Evolutionary conservation across 2,888 invertebrate species (phyloP), one percentile per base, ranked within the genome.

Genomic region (Minunthozetes semirufus): DNA sequence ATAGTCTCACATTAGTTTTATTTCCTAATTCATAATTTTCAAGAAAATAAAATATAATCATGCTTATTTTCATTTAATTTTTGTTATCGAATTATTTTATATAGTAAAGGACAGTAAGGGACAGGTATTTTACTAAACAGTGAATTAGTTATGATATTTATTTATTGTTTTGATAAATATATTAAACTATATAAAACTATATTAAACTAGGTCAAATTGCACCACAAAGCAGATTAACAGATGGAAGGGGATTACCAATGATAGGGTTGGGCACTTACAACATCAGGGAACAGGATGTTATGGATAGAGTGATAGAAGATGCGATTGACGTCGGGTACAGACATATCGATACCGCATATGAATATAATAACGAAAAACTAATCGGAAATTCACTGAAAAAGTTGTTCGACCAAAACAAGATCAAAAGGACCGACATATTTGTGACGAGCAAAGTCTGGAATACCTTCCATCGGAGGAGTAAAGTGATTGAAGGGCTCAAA

Each of bases 201-300:
- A 4, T 50, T 3, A 50, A 50, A 50, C n/a, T 22, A 59, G 59
- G 27, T 4, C 59, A 59, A 27, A 13, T 4, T 8, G 59, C 59
- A 27, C 59, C 59, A 1, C 3, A 22, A 59, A 2, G 3, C 15
- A 25, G 27, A 25, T 59, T 73, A 13, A 4, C 53, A 3, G 63
- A 88, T 81, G 89, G 88, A 0, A 78, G 82, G 38, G 85, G 86
- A 77, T 86, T 89, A 79, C 91, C 91, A 0, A 86, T 87, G 61
- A 81, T 91, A 6, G 91, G 90, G 0, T 84, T 92, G 17, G 92
- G 91, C n/a, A 92, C 91, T 4, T 92, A 90, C 90, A 88, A 90
- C 89, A 88, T 89, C 0, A 86, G 87, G 75, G 90, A 11, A 25
- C 81, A 80, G 19, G 79, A 81, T 74, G 81, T 82, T 1, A 77